Conservation (phyloP, 2,888 invertebrate genomes). For the Tetragonisca angustula region DNA sequence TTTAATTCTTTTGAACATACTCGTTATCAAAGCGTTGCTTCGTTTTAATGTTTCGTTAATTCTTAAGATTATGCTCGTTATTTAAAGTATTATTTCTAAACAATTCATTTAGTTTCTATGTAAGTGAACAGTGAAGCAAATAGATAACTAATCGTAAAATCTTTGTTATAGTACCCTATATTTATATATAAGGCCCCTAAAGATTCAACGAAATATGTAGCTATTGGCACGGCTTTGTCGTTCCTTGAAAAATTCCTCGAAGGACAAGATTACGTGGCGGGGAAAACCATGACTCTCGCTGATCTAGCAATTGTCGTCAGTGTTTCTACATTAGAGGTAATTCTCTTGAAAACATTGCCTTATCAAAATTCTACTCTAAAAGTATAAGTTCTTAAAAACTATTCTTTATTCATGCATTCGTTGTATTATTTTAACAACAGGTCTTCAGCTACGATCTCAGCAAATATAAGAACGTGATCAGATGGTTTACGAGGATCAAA, state of each 20-base stretch:
- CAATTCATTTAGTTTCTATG: neutral
- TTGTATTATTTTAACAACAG: slow-evolving; percentile 67
- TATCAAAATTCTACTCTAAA: neutral
- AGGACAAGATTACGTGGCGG: slow-evolving; percentile 89
- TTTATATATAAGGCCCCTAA: slow-evolving; percentile 81
- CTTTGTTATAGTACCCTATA: slow-evolving; percentile 81
- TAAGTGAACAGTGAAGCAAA: too few species aligned
- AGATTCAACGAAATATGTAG: slow-evolving; percentile 89
- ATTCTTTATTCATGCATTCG: neutral
- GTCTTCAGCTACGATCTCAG: slow-evolving; percentile 87
- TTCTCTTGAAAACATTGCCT: neutral
- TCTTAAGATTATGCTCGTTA: too few species aligned
- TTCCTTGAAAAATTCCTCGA: slow-evolving; percentile 90
- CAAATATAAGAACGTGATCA: slow-evolving; percentile 88
- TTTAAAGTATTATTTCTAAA: neutral
- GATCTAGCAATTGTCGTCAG: slow-evolving; percentile 89
- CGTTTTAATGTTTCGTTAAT: too few species aligned
- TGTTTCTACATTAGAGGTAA: slow-evolving; percentile 89
- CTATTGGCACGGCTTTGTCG: slow-evolving; percentile 88
- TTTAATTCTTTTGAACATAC: neutral
- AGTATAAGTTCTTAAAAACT: neutral
- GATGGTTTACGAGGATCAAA: slow-evolving; percentile 87
- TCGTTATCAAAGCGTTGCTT: neutral
- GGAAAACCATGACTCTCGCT: slow-evolving; percentile 90
- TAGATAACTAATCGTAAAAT: neutral